A percentile compares a stretch with the other conserved stretches of the same genome.
These are phyloP conservation scores for Platycnemis pennipes DNA, from an alignment of 2,888 invertebrate genomes.

Conservation along the genomic window DNA sequence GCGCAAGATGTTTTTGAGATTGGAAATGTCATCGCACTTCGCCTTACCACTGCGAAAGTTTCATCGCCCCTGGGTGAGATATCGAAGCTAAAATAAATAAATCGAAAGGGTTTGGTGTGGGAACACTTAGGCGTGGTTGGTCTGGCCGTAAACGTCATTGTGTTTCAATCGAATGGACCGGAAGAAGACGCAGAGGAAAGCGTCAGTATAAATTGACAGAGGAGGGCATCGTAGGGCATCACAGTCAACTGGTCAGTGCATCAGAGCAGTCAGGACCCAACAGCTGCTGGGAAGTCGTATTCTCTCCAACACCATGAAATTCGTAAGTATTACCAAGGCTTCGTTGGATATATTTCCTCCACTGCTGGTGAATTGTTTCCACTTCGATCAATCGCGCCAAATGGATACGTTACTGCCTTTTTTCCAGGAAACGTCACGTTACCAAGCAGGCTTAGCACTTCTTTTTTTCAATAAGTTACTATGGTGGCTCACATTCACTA, in stretches of 20 bases:
- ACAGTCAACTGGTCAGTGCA: neutral
- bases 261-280: neutral
- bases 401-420: too few relatives aligned
- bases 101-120: constrained; percentile 20
- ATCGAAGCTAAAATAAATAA: neutral
- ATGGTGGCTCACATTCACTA: too few relatives aligned
- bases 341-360: too few relatives aligned
- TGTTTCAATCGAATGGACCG: neutral
- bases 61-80: constrained; percentile 8
- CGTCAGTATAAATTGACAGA: neutral
- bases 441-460: too few relatives aligned
- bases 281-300: neutral
- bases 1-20: neutral
- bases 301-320: neutral
- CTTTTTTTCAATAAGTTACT: too few relatives aligned
- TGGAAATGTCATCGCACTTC: neutral
- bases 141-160: neutral
- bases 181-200: neutral
- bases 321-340: neutral
- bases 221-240: neutral
- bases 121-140: neutral
- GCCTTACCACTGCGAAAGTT: neutral
- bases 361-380: too few relatives aligned
- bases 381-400: too few relatives aligned
- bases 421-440: too few relatives aligned